Percentiles rank a stretch among this genome's conserved stretches.
phyloP scores from a whole-genome alignment of 2,888 invertebrate genomes.

The Gymnosoma rotundatum region DNA sequence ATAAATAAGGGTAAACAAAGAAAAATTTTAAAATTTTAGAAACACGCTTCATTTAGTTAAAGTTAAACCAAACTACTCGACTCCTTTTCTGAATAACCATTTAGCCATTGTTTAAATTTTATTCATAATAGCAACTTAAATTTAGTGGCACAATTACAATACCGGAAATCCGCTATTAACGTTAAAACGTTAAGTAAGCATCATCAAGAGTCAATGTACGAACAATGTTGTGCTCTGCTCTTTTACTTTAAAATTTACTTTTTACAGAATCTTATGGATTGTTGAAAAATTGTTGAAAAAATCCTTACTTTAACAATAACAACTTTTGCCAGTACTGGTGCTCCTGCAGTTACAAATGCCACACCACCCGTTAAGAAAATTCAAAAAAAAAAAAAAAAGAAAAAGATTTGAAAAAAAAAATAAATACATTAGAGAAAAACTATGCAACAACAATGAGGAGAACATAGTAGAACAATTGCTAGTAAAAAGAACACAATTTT shows the following conservation, averaged over 20 bases:
- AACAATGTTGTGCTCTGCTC: conserved; percentile 27
- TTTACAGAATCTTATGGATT: conserved; percentile 34
- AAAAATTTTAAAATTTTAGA: no score
- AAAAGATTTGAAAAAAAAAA: background rate
- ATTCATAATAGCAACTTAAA: conserved; percentile 54
- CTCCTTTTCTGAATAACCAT: background rate
- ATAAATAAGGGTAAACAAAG: no score
- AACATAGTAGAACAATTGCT: conserved; percentile 60
- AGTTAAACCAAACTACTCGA: background rate
- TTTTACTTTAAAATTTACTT: conserved; percentile 11
- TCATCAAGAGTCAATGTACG: conserved; percentile 67
- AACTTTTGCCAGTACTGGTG: conserved; percentile 14
- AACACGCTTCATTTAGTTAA: no score
- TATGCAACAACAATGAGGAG: conserved; percentile 45
- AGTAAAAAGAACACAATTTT: conserved; percentile 64
- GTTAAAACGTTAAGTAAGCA: conserved; percentile 64
- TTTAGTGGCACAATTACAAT: conserved; percentile 73
- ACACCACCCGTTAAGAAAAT: conserved; percentile 57
- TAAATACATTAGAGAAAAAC: conserved; percentile 35
- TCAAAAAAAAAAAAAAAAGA: conserved; percentile 1
- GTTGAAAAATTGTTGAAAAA: conserved; percentile 32
- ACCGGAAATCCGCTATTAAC: conserved; percentile 74
- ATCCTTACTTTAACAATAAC: conserved; percentile 21
- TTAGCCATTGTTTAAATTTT: conserved; percentile 21
- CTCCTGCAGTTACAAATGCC: conserved; percentile 29